Base-by-base conservation (phyloP, 2,113 vertebrate genomes). In the Microcebus lehilahytsara region DNA sequence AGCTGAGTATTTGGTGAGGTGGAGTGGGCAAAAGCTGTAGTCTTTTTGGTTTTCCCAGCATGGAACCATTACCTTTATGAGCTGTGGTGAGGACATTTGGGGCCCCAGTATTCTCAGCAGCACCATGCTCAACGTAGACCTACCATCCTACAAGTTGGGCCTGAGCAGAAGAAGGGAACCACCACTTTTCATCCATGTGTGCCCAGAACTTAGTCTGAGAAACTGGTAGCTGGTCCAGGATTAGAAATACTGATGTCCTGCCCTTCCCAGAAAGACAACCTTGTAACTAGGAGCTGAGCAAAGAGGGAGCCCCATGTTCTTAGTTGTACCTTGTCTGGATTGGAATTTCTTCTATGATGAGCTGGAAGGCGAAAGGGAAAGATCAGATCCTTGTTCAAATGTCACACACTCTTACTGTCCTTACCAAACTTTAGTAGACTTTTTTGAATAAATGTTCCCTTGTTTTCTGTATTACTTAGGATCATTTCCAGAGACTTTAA, bases 11-110 rank as follows among this genome's bases (percentile, higher is more conserved):
- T 85, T 72, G 30, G 20, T 58, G 32, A 11, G 13, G 6, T 78
- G n/a, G 1, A 13, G 0, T 92, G 16, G 60, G 25, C 25, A 62
- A 37, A 83, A 77, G 42, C 40, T 1, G 17, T 58, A 77, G 17
- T 75, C 79, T 62, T 89, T 51, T 46, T 20, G 22, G 16, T 25
- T 22, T 25, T 60, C 3, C 22, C 9, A 64, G 34, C 13, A 9
- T 51, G 17, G 32, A 92, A 53, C 34, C 9, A 40, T 17, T 72
- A 17, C 30, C 32, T 27, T 72, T 72, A n/a, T 30, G 9, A 83
- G 3, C 20, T 25, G 5, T 22, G 22, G 9, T 32, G 10, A 62
- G 37, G 14, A 2, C 9, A 37, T 0, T 51, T 40, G 42, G 37
- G 1, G 3, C 9, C 10, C 16, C 7, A 10, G 51, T 20, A 32